A percentile compares a stretch with the other conserved stretches of the same genome.
These are phyloP conservation scores for Crocodylus rhombifer DNA, from an alignment of 2,797 vertebrate species.

Conservation along the genomic window DNA sequence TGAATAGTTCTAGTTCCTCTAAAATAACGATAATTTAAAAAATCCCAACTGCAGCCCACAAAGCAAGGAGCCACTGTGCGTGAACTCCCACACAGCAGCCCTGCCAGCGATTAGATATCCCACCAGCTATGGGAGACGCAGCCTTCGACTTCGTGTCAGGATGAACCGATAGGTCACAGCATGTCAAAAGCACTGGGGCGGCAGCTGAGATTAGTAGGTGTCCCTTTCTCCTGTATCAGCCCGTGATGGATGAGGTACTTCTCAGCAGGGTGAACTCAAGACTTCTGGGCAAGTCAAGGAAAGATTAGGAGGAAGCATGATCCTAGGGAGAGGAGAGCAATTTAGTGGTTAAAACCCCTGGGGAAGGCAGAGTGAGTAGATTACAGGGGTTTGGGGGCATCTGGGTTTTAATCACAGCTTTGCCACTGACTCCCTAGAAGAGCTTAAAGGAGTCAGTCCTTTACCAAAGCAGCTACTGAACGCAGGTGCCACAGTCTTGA, in stretches of 20 bases:
- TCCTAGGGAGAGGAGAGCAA: background rate
- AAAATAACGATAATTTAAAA: background rate
- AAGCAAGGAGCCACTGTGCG: background rate
- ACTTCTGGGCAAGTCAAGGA: background rate
- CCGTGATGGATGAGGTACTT: background rate
- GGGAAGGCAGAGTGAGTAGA: background rate
- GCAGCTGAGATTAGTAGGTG: background rate
- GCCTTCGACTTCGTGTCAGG: background rate
- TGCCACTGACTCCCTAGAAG: rapidly evolving
- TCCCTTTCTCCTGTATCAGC: background rate
- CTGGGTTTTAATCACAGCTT: background rate
- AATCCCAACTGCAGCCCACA: background rate
- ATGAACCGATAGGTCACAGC: background rate
- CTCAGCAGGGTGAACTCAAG: background rate
- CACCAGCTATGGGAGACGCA: background rate
- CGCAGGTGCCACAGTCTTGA: background rate
- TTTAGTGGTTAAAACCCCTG: background rate
- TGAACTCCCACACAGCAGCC: background rate
- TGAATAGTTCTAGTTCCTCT: too few species aligned
- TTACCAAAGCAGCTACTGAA: background rate
- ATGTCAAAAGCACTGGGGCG: background rate
- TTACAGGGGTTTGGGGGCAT: rapidly evolving
- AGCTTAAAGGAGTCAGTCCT: background rate
- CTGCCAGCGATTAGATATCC: background rate
- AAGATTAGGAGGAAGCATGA: background rate